Base-by-base conservation (phyloP, 1,140 invertebrate genomes). In the Drosophila willistoni region DNA sequence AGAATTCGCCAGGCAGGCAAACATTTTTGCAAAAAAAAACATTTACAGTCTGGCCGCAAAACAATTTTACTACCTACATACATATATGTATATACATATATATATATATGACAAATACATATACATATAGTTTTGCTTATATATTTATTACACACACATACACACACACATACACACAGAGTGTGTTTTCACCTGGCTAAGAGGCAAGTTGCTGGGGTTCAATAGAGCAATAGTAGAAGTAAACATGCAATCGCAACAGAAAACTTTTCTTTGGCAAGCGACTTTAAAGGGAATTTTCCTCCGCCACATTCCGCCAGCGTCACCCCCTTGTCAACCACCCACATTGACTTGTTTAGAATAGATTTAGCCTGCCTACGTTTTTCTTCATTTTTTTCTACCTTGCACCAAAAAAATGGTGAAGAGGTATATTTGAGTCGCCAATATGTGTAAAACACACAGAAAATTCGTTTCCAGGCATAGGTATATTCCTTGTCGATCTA, bases 21-120 rank as follows among this genome's bases (percentile, higher is more conserved):
- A 33, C 54, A 56, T 33, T 29, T 56, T 29, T 33, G n/a, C 54
- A 56, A 25, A 56, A 29, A 29, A 29, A 25, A 56, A 57, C 44
- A 76, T 80, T 79, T 83, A 61, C 61, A 54, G 51, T 51, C 73
- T 19, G 69, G 81, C 81, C 77, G 63, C 66, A 84, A 84, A 85
- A 85, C 81, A 84, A 84, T 83, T 83, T 83, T 62, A 84, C 66
- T 63, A 85, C 79, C 9, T 12, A 47, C 44, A 47, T 9, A 47
- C 2, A 19, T 47, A 17, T 19, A 47, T 47, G 5, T 22, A 22
- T 51, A 22, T 10, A 12, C 22, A 10, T 9, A 5, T 22, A 84
- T 84, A 84, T 85, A 84, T 85, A 29, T 29, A 29, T 29, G 29
- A 47, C 2, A 47, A 19, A 17, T 47, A 47, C 17, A 12, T 22